These are phyloP conservation scores for Drosophila paramelanica DNA, from an alignment of 2,888 invertebrate species.

Conservation along the genomic window DNA sequence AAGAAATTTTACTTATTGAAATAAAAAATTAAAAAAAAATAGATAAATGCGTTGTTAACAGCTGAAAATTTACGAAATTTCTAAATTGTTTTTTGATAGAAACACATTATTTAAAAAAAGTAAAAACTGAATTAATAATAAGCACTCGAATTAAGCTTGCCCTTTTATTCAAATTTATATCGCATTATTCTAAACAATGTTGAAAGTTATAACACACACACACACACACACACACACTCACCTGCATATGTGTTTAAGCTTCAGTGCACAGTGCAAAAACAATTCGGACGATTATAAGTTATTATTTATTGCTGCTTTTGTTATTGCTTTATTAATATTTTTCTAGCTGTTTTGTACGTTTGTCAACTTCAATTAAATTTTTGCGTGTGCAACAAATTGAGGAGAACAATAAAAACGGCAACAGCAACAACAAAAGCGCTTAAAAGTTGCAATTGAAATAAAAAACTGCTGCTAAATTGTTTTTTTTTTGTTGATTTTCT, in stretches of 20 bases:
- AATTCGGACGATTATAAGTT: constrained; percentile 23
- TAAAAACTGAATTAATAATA: too few relatives aligned
- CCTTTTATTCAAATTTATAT: too few relatives aligned
- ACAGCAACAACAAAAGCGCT: constrained; percentile 33
- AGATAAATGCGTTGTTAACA: too few relatives aligned
- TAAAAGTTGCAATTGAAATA: constrained; percentile 53
- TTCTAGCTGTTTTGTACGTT: constrained; percentile 3
- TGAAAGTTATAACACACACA: too few relatives aligned
- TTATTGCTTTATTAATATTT: constrained; percentile 3
- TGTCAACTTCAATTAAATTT: constrained; percentile 26
- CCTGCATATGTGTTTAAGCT: background rate
- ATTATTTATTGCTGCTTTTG: background rate
- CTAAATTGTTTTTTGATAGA: too few relatives aligned
- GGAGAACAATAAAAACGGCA: constrained; percentile 24
- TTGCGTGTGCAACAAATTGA: constrained; percentile 47
- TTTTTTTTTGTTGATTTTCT: constrained; percentile 22
- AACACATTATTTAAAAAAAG: too few relatives aligned
- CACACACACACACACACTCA: background rate
- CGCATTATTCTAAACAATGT: too few relatives aligned
- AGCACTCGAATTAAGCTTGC: too few relatives aligned
- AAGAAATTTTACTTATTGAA: too few relatives aligned
- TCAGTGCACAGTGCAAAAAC: constrained; percentile 16
- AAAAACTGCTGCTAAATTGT: constrained; percentile 55
- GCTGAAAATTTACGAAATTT: too few relatives aligned
- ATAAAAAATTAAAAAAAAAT: too few relatives aligned